A percentile compares a stretch with the other conserved stretches of the same genome.
Evolutionary conservation across 1,140 invertebrate species (phyloP).

Genomic region (Eumaeus atala): DNA sequence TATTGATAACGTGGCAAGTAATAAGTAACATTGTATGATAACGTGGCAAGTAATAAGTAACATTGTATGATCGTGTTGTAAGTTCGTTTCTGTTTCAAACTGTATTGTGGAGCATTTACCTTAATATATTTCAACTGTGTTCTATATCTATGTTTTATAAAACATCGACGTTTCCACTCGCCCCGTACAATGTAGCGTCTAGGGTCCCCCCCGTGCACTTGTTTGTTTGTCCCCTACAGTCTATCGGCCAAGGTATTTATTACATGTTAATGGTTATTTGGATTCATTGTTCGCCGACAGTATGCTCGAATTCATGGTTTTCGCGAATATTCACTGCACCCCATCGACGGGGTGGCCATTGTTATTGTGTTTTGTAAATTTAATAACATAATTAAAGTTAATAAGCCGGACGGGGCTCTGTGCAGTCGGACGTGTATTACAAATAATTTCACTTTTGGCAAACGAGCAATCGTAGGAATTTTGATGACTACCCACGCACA

Average conservation of each 20-base stretch:
- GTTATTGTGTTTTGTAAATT: conserved; percentile 42
- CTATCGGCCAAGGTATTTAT: conserved; percentile 67
- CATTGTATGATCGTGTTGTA: too few relatives aligned
- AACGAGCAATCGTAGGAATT: too few relatives aligned
- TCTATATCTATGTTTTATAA: conserved; percentile 11
- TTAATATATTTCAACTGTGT: too few relatives aligned
- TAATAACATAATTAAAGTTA: conserved; percentile 42
- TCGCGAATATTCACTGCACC: conserved; percentile 51
- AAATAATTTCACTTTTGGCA: background rate
- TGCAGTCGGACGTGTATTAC: background rate
- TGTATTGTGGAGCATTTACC: too few relatives aligned
- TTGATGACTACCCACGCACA: too few relatives aligned
- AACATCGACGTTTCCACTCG: background rate
- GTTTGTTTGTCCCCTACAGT: conserved; percentile 65
- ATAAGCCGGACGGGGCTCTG: background rate
- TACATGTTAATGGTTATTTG: conserved; percentile 74
- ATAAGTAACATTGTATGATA: too few relatives aligned
- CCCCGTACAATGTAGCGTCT: conserved; percentile 37
- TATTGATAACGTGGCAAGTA: too few relatives aligned
- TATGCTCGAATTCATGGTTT: conserved; percentile 69
- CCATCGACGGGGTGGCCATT: conserved; percentile 46
- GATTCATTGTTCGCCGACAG: conserved; percentile 69
- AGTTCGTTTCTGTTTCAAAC: too few relatives aligned
- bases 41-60: too few relatives aligned
- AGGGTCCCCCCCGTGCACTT: conserved; percentile 60